Evolutionary conservation across 2,113 vertebrate genomes (phyloP).

Genomic region (Phylloscopus trochilus): DNA sequence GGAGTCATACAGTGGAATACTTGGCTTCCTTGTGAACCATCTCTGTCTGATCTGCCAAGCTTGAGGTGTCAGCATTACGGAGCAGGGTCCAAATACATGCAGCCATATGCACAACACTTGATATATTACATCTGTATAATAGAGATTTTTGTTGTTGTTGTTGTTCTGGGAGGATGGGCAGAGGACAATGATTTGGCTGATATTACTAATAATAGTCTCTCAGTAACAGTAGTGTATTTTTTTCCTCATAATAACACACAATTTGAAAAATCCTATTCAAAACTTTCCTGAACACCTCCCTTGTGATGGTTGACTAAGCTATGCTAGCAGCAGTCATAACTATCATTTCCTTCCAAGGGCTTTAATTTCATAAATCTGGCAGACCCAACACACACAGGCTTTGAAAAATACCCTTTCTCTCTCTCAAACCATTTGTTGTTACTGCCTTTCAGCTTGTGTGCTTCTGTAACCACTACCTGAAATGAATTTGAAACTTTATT

Average conservation of each 20-base stretch:
- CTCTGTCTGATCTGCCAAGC: not conserved
- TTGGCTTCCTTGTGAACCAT: not conserved
- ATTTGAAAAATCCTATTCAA: not conserved
- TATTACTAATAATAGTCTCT: not conserved
- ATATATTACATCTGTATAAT: fast-evolving
- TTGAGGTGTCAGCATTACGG: not conserved
- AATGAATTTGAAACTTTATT: not conserved
- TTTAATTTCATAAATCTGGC: not conserved
- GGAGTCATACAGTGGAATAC: not conserved
- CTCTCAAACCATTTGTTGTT: not conserved
- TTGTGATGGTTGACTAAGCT: not conserved
- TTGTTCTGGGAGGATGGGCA: not conserved
- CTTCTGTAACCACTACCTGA: not conserved
- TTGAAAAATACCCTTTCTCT: not conserved
- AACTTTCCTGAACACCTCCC: not conserved
- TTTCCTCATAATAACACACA: not conserved
- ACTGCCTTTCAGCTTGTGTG: not conserved
- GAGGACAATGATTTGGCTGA: not conserved
- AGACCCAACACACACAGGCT: not conserved
- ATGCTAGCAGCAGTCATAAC: not conserved
- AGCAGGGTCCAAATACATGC: not conserved
- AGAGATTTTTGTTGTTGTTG: not conserved
- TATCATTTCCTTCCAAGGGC: not conserved
- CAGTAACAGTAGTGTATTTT: not conserved
- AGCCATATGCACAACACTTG: not conserved